Percentiles rank a stretch among this genome's conserved stretches.
phyloP scores from a whole-genome alignment of 2,888 invertebrate genomes.

The Antheraea yamamai region DNA sequence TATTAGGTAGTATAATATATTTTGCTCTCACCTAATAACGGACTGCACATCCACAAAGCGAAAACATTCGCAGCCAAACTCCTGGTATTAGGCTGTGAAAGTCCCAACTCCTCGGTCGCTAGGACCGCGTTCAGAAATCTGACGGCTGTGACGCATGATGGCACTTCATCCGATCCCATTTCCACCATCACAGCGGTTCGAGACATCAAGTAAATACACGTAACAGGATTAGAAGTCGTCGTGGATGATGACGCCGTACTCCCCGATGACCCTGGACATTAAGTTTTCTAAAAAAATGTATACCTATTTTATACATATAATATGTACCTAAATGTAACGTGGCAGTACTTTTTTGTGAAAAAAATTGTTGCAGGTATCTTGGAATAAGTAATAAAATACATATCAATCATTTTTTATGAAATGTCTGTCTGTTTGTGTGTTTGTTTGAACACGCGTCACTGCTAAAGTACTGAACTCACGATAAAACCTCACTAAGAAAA shows the following conservation, averaged over 20 bases:
- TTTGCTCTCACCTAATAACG: conserved; percentile 85
- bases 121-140: conserved; percentile 68
- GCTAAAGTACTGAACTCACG: too few relatives aligned
- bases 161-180: conserved; percentile 81
- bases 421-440: too few relatives aligned
- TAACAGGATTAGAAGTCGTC: conserved; percentile 80
- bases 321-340: too few relatives aligned
- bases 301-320: too few relatives aligned
- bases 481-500: too few relatives aligned
- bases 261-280: conserved; percentile 64
- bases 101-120: conserved; percentile 86
- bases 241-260: conserved; percentile 74
- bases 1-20: neutral
- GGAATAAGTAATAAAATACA: too few relatives aligned
- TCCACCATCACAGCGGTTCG: conserved; percentile 91
- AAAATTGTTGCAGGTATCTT: too few relatives aligned
- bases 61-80: conserved; percentile 92
- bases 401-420: too few relatives aligned
- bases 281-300: neutral
- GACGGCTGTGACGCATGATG: conserved; percentile 63
- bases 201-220: conserved; percentile 91
- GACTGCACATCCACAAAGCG: conserved; percentile 96
- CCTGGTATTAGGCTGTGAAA: conserved; percentile 87
- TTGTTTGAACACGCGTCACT: too few relatives aligned
- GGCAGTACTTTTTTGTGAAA: too few relatives aligned